Evolutionary conservation across 2,797 vertebrate genomes (phyloP).

Genomic region (Pseudopleuronectes americanus): DNA sequence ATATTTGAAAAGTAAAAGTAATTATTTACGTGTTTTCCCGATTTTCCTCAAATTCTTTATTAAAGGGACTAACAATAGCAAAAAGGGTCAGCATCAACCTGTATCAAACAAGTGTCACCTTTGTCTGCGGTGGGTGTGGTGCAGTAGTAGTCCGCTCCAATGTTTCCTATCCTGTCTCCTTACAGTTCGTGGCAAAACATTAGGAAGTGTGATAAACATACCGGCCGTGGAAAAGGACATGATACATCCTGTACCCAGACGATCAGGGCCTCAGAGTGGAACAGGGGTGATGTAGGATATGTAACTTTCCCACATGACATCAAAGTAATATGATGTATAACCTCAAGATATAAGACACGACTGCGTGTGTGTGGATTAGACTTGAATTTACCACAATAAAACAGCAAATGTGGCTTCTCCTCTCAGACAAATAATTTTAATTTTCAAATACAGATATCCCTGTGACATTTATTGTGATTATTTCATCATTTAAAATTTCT

Average conservation of each 20-base stretch:
- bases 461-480: no score
- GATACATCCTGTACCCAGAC: slow-evolving; percentile 40
- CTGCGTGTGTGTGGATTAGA: neutral
- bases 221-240: neutral
- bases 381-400: no score
- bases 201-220: slow-evolving; percentile 51
- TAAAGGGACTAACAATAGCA: neutral
- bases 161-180: slow-evolving; percentile 53
- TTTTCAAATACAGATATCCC: no score
- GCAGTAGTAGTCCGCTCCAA: neutral
- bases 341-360: neutral
- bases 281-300: neutral
- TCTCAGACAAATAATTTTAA: no score
- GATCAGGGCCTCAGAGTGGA: neutral
- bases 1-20: no score
- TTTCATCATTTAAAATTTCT: no score
- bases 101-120: neutral
- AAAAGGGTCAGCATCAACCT: neutral
- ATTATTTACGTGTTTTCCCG: neutral
- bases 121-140: slow-evolving; percentile 52
- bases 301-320: neutral
- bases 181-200: slow-evolving; percentile 41
- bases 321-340: neutral
- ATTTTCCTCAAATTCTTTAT: neutral
- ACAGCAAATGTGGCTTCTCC: neutral